A percentile compares a stretch with the other conserved stretches of the same genome.
These are phyloP conservation scores for human (Homo sapiens) DNA, from an alignment of 2,113 vertebrate genomes.

Conservation along the genomic window GRCh38 chr5:61144501-61145000, in stretches of 20 bases:
- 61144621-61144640: neutral
- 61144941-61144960: neutral
- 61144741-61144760: neutral
- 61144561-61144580: neutral
- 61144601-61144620: neutral
- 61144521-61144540: neutral
- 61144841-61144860: neutral
- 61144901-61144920: slow-evolving; percentile 7
- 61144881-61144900: neutral
- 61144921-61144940: neutral
- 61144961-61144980: neutral
- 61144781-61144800: neutral
- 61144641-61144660: neutral
- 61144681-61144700: neutral
- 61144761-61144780: neutral
- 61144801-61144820: neutral
- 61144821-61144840: neutral
- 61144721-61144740: neutral
- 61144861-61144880: neutral
- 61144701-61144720: neutral
- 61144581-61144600: neutral
- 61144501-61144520: neutral
- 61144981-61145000: slow-evolving; percentile 1
- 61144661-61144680: neutral
- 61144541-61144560: neutral